Percentiles rank a stretch among this genome's conserved stretches.
These are phyloP conservation scores for Drosophila kambysellisi DNA, from an alignment of 2,888 invertebrate species.

Conservation along the genomic window DNA sequence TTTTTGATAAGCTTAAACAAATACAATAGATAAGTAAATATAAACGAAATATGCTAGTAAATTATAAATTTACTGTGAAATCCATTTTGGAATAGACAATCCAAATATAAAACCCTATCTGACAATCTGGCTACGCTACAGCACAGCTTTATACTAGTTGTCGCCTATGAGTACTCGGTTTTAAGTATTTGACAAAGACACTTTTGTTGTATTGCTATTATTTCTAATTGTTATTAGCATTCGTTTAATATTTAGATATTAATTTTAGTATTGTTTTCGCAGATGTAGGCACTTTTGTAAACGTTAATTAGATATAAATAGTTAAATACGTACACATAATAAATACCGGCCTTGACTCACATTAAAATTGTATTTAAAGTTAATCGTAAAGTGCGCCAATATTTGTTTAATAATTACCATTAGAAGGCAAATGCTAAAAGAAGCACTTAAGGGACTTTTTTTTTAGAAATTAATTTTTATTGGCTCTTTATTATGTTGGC, in stretches of 20 bases:
- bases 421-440: not conserved
- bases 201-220: slow-evolving; percentile 18
- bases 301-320: slow-evolving; percentile 34
- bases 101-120: slow-evolving; percentile 47
- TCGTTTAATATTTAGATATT: slow-evolving; percentile 25
- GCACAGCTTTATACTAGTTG: slow-evolving; percentile 48
- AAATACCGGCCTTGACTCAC: slow-evolving; percentile 12
- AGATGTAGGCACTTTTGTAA: slow-evolving; percentile 72
- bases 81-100: slow-evolving; percentile 26
- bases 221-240: slow-evolving; percentile 15
- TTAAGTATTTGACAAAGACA: slow-evolving; percentile 31
- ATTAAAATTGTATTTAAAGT: slow-evolving; percentile 16
- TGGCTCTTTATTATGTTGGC: not conserved
- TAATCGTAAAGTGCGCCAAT: not conserved
- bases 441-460: not conserved
- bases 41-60: not conserved
- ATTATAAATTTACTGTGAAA: not conserved
- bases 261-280: slow-evolving; percentile 36
- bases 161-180: slow-evolving; percentile 14
- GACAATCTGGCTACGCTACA: slow-evolving; percentile 54
- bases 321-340: slow-evolving; percentile 36
- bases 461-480: not conserved
- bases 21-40: not conserved
- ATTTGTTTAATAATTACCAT: not conserved
- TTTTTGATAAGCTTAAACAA: not conserved